These are phyloP conservation scores for Laothoe populi DNA, from an alignment of 2,888 invertebrate genomes.

Conservation along the genomic window DNA sequence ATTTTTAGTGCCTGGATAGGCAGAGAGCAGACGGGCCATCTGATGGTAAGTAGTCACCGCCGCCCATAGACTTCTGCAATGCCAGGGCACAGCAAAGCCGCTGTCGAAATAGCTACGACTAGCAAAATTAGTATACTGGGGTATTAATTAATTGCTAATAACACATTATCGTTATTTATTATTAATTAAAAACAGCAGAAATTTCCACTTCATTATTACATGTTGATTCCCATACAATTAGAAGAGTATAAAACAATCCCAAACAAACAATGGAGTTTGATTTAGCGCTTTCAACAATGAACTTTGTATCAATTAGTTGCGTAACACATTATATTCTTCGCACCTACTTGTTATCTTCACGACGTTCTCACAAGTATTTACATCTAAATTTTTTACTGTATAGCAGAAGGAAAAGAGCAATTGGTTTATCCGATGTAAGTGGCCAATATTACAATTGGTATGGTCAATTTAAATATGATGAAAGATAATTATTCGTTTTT, in stretches of 20 bases:
- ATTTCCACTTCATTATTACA: not conserved
- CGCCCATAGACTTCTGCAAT: no score
- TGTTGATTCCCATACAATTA: not conserved
- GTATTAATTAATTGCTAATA: not conserved
- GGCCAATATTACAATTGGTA: no score
- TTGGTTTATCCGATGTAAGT: no score
- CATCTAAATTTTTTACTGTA: no score
- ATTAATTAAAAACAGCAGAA: not conserved
- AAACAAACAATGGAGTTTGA: conserved; percentile 3
- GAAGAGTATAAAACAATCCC: not conserved
- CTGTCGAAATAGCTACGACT: not conserved
- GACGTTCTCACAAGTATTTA: no score
- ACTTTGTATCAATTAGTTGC: not conserved
- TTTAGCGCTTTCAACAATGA: conserved; percentile 6
- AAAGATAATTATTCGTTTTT: no score
- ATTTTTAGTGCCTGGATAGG: no score
- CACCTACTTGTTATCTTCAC: not conserved
- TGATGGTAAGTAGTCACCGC: no score
- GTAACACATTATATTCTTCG: conserved; percentile 12
- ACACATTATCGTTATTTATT: not conserved
- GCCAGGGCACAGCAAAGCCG: not conserved
- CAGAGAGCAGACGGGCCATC: no score
- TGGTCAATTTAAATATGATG: no score
- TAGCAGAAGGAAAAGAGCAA: no score
- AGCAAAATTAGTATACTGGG: not conserved